Conservation (phyloP, 2,888 invertebrate genomes). For the Acrobasis repandana region DNA sequence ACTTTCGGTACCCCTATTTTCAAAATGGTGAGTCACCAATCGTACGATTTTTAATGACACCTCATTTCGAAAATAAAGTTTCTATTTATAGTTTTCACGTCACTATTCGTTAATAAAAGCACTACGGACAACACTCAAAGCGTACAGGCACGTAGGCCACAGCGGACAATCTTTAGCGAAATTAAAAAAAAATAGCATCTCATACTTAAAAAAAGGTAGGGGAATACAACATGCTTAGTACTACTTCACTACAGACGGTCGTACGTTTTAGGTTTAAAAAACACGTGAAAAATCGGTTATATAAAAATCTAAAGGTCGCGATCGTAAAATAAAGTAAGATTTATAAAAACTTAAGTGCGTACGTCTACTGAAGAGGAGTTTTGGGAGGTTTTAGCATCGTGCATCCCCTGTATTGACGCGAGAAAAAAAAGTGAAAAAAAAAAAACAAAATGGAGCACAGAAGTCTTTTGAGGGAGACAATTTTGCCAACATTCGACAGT, state of each 20-base stretch:
- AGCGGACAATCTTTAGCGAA: constrained; percentile 56
- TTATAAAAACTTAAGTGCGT: constrained; percentile 43
- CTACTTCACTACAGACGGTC: constrained; percentile 37
- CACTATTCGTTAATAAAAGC: constrained; percentile 51
- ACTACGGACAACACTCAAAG: constrained; percentile 76
- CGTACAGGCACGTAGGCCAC: constrained; percentile 59
- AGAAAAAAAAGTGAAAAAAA: constrained; percentile 57
- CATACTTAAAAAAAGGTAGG: constrained; percentile 43
- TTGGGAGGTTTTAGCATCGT: constrained; percentile 76
- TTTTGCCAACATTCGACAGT: constrained; percentile 57
- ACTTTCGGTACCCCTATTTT: constrained; percentile 30
- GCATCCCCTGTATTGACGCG: constrained; percentile 82
- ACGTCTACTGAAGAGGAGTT: constrained; percentile 62
- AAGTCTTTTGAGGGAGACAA: constrained; percentile 79
- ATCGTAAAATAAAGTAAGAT: constrained; percentile 26
- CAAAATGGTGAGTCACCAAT: no score
- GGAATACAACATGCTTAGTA: constrained; percentile 70
- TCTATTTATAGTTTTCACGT: constrained; percentile 20
- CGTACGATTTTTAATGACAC: no score
- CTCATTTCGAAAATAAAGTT: no score
- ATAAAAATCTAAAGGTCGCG: constrained; percentile 5
- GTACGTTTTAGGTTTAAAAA: constrained; percentile 29
- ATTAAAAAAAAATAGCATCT: constrained; percentile 49
- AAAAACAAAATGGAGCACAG: constrained; percentile 69
- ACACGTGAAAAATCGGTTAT: constrained; percentile 13